These are phyloP conservation scores for Stichopus chloronotus DNA, from an alignment of 35 echinoderm and acorn worm genomes.

Conservation along the genomic window DNA sequence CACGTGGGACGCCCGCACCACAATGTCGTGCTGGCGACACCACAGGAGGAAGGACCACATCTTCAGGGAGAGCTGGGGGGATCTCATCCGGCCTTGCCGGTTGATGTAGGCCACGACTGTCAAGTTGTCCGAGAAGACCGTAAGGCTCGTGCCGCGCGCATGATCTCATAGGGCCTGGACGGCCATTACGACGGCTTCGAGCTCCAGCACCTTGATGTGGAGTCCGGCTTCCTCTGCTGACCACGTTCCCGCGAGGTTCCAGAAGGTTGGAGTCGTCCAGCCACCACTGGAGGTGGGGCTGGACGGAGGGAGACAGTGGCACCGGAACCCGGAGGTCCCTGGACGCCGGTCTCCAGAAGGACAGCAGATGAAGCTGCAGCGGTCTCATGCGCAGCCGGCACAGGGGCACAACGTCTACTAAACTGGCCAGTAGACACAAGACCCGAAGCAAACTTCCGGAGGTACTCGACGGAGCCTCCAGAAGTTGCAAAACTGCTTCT, in stretches of 20 bases:
- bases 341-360: too few relatives aligned
- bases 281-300: too few relatives aligned
- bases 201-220: not conserved
- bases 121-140: not conserved
- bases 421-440: too few relatives aligned
- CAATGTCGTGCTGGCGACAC: constrained; percentile 29
- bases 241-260: not conserved
- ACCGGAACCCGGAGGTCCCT: too few relatives aligned
- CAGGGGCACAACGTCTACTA: too few relatives aligned
- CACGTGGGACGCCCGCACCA: not conserved
- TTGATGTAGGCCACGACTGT: constrained; percentile 42
- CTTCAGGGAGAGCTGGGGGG: constrained; percentile 5
- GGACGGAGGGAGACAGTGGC: too few relatives aligned
- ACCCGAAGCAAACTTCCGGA: too few relatives aligned
- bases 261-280: too few relatives aligned
- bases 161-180: not conserved
- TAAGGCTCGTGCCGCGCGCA: not conserved
- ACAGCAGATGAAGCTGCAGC: too few relatives aligned
- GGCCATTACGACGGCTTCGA: not conserved
- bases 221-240: not conserved
- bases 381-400: too few relatives aligned
- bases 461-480: too few relatives aligned
- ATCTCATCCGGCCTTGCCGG: constrained; percentile 29
- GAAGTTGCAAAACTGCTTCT: too few relatives aligned
- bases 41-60: constrained; percentile 38